phyloP scores from a whole-genome alignment of 2,888 invertebrate species.

The Plebejus melissa region DNA sequence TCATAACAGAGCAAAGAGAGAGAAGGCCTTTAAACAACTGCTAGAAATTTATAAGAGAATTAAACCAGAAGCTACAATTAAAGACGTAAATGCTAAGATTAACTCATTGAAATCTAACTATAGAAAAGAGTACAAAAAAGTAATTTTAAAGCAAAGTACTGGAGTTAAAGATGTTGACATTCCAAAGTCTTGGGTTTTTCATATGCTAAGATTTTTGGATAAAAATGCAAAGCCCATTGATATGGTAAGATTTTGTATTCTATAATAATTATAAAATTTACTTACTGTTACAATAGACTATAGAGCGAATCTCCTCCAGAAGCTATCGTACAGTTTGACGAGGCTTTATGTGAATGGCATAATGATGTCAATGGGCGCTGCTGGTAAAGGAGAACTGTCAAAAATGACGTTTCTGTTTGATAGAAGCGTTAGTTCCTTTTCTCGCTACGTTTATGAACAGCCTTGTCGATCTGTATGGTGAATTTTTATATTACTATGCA shows the following conservation, averaged over 20 bases:
- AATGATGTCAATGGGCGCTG: no score
- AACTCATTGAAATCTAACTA: constrained; percentile 21
- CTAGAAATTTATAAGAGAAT: background rate
- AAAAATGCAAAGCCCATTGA: background rate
- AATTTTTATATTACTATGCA: no score
- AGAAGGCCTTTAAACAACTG: background rate
- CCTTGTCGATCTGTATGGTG: no score
- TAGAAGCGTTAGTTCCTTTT: no score
- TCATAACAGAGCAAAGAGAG: background rate
- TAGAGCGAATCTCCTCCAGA: no score
- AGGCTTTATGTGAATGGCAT: no score
- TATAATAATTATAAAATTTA: no score
- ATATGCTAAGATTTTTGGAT: background rate
- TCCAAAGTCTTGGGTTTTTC: background rate
- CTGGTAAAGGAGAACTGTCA: no score
- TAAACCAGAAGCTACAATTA: background rate
- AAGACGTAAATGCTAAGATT: background rate
- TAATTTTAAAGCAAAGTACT: background rate
- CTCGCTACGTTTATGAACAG: no score
- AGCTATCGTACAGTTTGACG: no score
- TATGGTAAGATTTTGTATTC: background rate
- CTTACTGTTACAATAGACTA: no score
- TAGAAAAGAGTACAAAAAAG: background rate
- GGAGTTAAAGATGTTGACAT: background rate
- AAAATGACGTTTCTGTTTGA: no score